Base-by-base conservation (phyloP, 2,113 vertebrate species). In the Toxotes jaculatrix region DNA sequence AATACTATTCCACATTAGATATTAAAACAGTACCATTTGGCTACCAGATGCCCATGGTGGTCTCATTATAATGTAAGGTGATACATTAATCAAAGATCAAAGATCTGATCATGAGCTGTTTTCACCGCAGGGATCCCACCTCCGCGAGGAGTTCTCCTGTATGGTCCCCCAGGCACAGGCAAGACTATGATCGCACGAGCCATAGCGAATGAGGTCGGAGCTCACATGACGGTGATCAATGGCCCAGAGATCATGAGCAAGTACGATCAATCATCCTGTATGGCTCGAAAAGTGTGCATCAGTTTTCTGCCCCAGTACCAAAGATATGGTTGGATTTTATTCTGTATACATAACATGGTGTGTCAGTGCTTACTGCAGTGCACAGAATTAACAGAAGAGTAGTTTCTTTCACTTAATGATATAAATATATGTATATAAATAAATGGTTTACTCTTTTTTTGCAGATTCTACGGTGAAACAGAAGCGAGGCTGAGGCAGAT, bases 221-320 rank as follows among this genome's bases (percentile, higher is more conserved):
- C 97, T 78, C 94, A 97, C 4, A 94, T 99, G 93, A 96, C 91
- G 0, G 94, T 98, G 43, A 97, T 99, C 94, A 99, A 99, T 10
- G 98, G 98, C 19, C 97, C 98, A 19, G 98, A 99, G 94, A 97
- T 99, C 92, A 95, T 99, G 92, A 99, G 98, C 98, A 99, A 99
- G 98, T 99, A 96, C 59, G 97, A 53, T 12, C 57, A n/a, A 53
- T 12, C 57, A n/a, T 2, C 5, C 19, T 21, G 47, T 16, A 3
- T 45, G 8, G 5, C 38, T 71, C 7, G 19, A 43, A 40, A 40
- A 27, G 11, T 0, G 10, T 16, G 40, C 51, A 11, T 31, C 32
- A 1, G 47, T 23, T 38, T 34, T 38, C 13, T 14, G 4, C 31
- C 27, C 47, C 36, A n/a, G 34, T 11, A 14, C 6, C 38, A 74